Evolutionary conservation across 2,888 invertebrate genomes (phyloP), one percentile per base, ranked within the genome.

Genomic region (Crioceris asparagi): DNA sequence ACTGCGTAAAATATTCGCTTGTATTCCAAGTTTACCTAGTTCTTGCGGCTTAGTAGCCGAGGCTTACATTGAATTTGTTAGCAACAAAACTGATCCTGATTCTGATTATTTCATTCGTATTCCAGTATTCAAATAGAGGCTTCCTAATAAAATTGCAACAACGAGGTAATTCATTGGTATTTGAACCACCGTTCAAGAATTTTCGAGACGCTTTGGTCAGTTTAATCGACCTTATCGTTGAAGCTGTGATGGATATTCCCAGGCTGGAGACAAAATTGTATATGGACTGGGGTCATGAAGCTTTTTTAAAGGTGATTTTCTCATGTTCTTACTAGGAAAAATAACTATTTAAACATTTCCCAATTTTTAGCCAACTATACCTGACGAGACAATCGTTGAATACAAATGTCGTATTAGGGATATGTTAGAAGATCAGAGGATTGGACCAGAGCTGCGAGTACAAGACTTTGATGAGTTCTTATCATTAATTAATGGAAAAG

Each of bases 391-490:
- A 21, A 67, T 88, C 3, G 70, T 74, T 2, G 58, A 62, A 1
- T 80, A 82, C 47, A 77, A 77, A 48, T 60, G 66, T 35, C 63
- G 67, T 43, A 74, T 92, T 3, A 61, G 67, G 5, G 69, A 73
- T 18, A 62, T 85, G 47, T 66, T 87, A 11, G 73, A 77, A 46
- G 77, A 81, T 39, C 79, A 85, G 54, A 69, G 79, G 49, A 76
- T 81, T 36, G 82, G 79, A 0, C 84, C 85, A 0, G 82, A 84
- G 55, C 49, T 78, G 16, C 69, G 82, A 34, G 64, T 83, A 10
- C 77, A 78, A 57, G 84, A 86, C 59, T 86, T 90, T 58, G 85
- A 88, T 58, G 75, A 80, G 44, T 90, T 85, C 56, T 72, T 82
- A 42, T 73, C 75, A 45, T 63, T 88, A 16, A 74, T 87, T 35